Evolutionary conservation across 2,113 vertebrate species (phyloP), one percentile per base, ranked within the genome.

Genomic region (Nibea coibor): DNA sequence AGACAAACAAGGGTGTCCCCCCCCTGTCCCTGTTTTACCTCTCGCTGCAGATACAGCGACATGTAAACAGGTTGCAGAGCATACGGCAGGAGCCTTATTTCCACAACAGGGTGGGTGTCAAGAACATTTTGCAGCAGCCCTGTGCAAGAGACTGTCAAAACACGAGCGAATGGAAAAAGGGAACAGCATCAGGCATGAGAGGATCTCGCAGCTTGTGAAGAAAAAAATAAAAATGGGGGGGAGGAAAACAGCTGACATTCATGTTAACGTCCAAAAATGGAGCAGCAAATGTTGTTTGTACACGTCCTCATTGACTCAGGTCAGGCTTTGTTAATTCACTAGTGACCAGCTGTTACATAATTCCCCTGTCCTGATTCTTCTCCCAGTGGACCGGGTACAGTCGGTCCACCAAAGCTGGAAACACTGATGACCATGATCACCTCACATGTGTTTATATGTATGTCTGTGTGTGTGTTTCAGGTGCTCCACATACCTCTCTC

Each of bases 401-500:
- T 84, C 65, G 78, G 58, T 70, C 57, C 54, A 63, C 31, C 31
- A 63, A 83, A 72, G 15, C 56, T n/a, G 62, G 80, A 76, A 47
- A 77, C 22, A 61, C 64, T 48, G 62, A 64, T 72, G 35, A 39
- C 35, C 35, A 39, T 39, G 35, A 39, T 39, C 35, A 39, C 35
- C 35, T 39, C 35, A 39, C 35, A 39, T 39, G 35, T 39, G 35
- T 39, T 9, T 39, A 39, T 39, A 8, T 35, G 35, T 35, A 0
- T 39, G 35, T 39, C 7, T 42, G 51, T 79, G 0, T 67, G 12
- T 53, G 42, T 72, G 39, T 64, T 45, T 26, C 22, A 48, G 26
- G 53, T 81, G 78, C 19, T 45, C 35, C 83, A 78, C 93, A 94
- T 97, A 99, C 98, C 97, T 98, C 97, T 90, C 83, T 98, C 97